Conservation (phyloP, 2,797 vertebrate species). For the Limnodromus scolopaceus region DNA sequence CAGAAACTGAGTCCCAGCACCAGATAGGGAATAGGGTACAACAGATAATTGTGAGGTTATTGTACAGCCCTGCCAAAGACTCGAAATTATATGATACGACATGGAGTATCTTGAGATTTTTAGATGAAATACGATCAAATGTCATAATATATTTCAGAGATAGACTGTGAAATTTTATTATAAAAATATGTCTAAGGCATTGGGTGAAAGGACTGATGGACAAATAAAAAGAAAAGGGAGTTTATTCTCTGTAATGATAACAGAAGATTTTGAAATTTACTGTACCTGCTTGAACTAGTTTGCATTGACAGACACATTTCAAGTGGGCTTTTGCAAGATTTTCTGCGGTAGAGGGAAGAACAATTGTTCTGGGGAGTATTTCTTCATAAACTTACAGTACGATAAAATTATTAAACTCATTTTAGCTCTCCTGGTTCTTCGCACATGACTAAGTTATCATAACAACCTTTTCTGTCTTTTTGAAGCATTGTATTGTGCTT, state of each 20-base stretch:
- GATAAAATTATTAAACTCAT: constrained; percentile 11
- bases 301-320: not conserved
- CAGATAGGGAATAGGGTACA: not conserved
- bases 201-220: not conserved
- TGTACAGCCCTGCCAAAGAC: not conserved
- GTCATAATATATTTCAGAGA: not conserved
- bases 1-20: not conserved
- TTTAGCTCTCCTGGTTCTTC: constrained; percentile 19
- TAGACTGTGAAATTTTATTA: not conserved
- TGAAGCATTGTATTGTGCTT: not conserved
- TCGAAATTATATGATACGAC: not conserved
- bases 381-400: not conserved
- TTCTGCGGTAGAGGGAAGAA: not conserved
- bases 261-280: not conserved
- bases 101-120: constrained; percentile 3
- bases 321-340: not conserved
- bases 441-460: constrained; percentile 2
- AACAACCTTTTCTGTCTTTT: not conserved
- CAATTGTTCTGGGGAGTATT: constrained; percentile 2
- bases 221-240: not conserved
- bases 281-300: not conserved
- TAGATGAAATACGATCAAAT: not conserved
- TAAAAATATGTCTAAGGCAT: not conserved
- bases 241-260: not conserved
- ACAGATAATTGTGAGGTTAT: not conserved